A percentile compares a stretch with the other conserved stretches of the same genome.
Conservation (phyloP, 2,888 invertebrate genomes). For the Papilio elwesi region DNA sequence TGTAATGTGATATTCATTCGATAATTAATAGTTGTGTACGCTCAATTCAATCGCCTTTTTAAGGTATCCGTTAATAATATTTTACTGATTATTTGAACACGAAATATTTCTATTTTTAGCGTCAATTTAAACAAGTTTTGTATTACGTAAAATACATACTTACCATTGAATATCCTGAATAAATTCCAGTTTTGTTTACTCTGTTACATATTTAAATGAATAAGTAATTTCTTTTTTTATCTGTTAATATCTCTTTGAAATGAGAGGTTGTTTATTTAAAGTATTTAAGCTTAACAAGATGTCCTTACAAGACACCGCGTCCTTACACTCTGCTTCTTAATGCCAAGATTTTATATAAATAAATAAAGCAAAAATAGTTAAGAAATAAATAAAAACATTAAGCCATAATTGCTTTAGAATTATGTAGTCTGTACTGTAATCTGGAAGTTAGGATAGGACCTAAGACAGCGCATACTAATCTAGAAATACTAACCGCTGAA, state of each 20-base stretch:
- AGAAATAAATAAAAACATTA: no score
- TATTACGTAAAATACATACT: background rate
- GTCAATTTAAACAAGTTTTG: background rate
- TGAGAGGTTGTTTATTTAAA: background rate
- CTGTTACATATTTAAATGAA: background rate
- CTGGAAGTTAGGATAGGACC: no score
- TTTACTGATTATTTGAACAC: background rate
- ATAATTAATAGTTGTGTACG: background rate
- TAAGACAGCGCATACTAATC: no score
- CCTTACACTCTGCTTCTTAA: background rate
- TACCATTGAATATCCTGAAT: background rate
- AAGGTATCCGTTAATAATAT: background rate
- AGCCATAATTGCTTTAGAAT: no score
- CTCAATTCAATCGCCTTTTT: background rate
- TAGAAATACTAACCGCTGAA: no score
- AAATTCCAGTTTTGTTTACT: slow-evolving; percentile 1
- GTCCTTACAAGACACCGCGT: background rate
- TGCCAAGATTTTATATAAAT: no score
- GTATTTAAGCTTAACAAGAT: background rate
- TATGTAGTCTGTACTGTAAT: no score
- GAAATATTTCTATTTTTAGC: slow-evolving; percentile 1
- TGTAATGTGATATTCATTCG: background rate
- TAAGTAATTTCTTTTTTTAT: background rate
- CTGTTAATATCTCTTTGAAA: background rate
- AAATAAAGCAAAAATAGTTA: no score